Conservation (phyloP, 2,888 invertebrate genomes). For the Julus scandinavius region DNA sequence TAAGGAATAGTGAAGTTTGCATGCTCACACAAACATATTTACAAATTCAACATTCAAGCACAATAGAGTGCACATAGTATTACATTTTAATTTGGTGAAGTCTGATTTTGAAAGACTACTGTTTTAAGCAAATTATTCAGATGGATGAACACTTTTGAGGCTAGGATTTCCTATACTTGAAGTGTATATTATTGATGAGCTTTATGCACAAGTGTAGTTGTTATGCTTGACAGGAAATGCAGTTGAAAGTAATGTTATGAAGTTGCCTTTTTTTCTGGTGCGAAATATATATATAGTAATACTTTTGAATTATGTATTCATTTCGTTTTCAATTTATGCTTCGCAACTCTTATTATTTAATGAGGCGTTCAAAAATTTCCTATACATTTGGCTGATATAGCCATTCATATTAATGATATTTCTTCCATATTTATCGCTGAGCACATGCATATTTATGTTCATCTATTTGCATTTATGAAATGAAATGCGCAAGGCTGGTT, state of each 20-base stretch:
- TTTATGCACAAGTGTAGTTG: no score
- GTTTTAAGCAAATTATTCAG: no score
- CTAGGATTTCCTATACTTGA: background rate
- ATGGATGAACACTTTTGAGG: background rate
- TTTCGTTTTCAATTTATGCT: background rate
- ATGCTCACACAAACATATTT: no score
- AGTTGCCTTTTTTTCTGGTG: background rate
- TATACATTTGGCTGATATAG: slow-evolving; percentile 6
- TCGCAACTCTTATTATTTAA: slow-evolving; percentile 33
- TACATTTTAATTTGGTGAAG: no score
- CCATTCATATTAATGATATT: slow-evolving; percentile 19
- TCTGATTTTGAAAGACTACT: no score
- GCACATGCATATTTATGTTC: background rate
- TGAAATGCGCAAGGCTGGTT: slow-evolving; percentile 17
- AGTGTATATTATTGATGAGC: no score
- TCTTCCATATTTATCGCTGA: background rate
- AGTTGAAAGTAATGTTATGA: background rate
- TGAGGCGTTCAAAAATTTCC: slow-evolving; percentile 21
- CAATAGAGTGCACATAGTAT: no score
- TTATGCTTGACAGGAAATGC: background rate
- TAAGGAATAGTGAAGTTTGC: no score
- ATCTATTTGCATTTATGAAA: slow-evolving; percentile 17
- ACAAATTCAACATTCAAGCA: no score
- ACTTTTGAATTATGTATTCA: slow-evolving; percentile 22
- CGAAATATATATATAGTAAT: background rate